These are phyloP conservation scores for Melanaphis sacchari DNA, from an alignment of 1,140 invertebrate species.

Conservation along the genomic window DNA sequence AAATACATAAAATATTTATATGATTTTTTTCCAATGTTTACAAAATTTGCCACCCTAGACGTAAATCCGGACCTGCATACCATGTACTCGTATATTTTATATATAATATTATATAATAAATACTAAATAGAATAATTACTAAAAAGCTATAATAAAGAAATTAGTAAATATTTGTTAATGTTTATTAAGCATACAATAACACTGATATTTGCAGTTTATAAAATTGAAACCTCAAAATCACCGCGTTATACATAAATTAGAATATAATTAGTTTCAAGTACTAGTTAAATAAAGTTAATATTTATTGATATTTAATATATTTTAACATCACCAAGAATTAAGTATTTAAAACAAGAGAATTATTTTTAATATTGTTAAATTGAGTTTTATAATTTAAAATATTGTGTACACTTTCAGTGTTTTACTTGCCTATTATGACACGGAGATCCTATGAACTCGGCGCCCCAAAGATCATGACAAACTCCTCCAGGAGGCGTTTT, in stretches of 20 bases:
- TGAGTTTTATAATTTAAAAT: background rate
- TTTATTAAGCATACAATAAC: background rate
- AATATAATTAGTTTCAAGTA: background rate
- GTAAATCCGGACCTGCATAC: too few species aligned
- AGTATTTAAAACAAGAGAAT: background rate
- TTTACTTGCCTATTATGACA: conserved; percentile 64
- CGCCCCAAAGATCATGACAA: conserved; percentile 66
- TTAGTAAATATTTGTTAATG: background rate
- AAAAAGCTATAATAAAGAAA: background rate
- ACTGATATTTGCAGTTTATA: background rate
- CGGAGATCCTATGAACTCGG: conserved; percentile 62
- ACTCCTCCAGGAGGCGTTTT: conserved; percentile 66
- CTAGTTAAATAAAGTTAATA: background rate
- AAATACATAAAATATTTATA: too few species aligned
- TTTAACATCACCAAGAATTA: background rate
- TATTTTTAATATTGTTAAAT: background rate
- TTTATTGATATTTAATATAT: background rate
- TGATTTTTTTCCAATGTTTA: too few species aligned
- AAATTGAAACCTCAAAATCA: background rate
- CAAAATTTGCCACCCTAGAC: too few species aligned
- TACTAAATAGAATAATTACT: background rate
- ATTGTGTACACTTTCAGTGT: background rate
- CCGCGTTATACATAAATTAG: background rate
- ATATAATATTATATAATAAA: background rate
- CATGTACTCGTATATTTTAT: background rate